These are phyloP conservation scores for Reticulitermes lucifugus DNA, from an alignment of 2,888 invertebrate species.

Conservation along the genomic window DNA sequence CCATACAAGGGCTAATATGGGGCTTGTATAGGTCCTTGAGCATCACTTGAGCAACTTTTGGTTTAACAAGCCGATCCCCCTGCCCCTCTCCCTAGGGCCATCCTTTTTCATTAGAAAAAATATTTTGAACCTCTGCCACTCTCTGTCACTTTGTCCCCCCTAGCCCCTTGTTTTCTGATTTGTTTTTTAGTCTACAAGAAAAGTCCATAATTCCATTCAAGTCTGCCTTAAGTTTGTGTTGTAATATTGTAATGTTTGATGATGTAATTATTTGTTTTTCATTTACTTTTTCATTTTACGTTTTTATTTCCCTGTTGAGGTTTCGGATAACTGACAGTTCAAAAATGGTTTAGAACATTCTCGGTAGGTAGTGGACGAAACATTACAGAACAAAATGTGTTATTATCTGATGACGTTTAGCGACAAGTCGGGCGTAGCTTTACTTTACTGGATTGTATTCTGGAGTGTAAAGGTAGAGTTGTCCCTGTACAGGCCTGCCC, in stretches of 20 bases:
- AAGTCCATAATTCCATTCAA: not conserved
- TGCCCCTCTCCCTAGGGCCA: not conserved
- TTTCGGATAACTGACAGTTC: not conserved
- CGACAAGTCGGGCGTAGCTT: no score
- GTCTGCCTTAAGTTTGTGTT: constrained; percentile 8
- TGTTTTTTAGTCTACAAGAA: not conserved
- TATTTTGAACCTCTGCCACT: not conserved
- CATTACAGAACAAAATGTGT: no score
- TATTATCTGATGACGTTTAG: no score
- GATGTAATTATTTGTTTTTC: not conserved
- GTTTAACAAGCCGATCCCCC: constrained; percentile 8
- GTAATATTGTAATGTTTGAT: not conserved
- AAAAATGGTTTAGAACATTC: no score
- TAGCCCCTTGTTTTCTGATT: not conserved
- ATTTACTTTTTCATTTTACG: not conserved
- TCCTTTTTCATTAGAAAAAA: not conserved
- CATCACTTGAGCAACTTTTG: constrained; percentile 6
- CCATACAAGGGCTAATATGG: not conserved
- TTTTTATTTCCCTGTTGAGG: not conserved
- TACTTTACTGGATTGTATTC: no score
- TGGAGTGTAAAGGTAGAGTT: no score
- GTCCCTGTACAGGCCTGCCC: no score
- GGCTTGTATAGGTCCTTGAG: constrained; percentile 30
- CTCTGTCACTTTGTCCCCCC: not conserved
- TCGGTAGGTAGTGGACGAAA: no score